Evolutionary conservation across 1,140 invertebrate species (phyloP).

Genomic region (Drosophila subpulchrella): DNA sequence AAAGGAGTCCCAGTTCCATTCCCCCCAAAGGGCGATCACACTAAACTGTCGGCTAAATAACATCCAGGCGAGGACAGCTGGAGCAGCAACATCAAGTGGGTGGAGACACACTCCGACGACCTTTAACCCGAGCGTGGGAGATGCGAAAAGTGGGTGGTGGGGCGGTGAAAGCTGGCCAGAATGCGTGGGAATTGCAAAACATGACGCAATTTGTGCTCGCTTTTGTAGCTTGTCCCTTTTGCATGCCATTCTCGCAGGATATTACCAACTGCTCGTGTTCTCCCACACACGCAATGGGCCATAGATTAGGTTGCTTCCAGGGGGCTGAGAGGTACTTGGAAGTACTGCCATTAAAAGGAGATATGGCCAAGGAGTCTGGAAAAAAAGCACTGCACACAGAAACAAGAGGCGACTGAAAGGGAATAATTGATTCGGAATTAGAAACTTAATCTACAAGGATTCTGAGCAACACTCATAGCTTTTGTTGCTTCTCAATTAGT

Average conservation of each 20-base stretch:
- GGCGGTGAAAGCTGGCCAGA: conserved; percentile 5
- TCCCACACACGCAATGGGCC: conserved; percentile 32
- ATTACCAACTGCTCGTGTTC: conserved; percentile 43
- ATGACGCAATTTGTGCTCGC: conserved; percentile 70
- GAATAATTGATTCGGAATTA: neutral
- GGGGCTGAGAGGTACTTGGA: neutral
- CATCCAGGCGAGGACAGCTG: conserved; percentile 33
- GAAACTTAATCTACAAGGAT: neutral
- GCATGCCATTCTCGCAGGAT: conserved; percentile 55
- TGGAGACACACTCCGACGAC: conserved; percentile 49
- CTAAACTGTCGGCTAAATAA: conserved; percentile 48
- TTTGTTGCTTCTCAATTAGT: neutral
- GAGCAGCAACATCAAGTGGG: conserved; percentile 53
- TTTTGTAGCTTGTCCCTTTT: conserved; percentile 49
- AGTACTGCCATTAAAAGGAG: conserved; percentile 28
- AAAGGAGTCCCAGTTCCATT: conserved; percentile 17
- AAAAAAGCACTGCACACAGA: neutral
- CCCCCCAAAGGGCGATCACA: conserved; percentile 21
- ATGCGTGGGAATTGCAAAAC: conserved; percentile 70
- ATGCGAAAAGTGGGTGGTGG: neutral
- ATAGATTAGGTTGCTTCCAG: conserved; percentile 19
- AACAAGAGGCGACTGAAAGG: neutral
- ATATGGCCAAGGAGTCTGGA: conserved; percentile 18
- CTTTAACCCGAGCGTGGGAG: conserved; percentile 55
- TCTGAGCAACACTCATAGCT: neutral